phyloP scores from a whole-genome alignment of 2,888 invertebrate genomes.

The Zhengitettix transpicula region DNA sequence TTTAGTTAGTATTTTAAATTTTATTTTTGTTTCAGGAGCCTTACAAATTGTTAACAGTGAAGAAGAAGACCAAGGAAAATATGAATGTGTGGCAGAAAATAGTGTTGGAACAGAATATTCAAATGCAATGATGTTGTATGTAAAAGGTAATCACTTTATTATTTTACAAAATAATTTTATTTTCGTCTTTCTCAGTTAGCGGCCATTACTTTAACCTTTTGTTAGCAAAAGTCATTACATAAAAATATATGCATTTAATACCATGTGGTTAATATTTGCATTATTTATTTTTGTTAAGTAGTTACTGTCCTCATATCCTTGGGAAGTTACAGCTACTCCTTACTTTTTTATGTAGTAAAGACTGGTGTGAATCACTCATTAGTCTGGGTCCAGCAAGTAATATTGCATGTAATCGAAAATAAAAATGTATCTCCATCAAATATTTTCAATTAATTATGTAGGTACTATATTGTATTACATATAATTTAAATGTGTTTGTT shows the following conservation, averaged over 20 bases:
- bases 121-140: slow-evolving; percentile 74
- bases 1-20: too few species aligned
- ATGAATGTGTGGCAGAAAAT: slow-evolving; percentile 92
- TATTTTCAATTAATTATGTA: too few species aligned
- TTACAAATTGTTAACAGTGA: slow-evolving; percentile 81
- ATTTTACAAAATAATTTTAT: not conserved
- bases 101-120: slow-evolving; percentile 85
- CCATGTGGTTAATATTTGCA: not conserved
- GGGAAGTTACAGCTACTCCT: too few species aligned
- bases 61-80: slow-evolving; percentile 85
- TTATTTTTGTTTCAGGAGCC: slow-evolving; percentile 40
- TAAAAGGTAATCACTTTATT: slow-evolving; percentile 53
- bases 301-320: too few species aligned
- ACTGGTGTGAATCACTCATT: too few species aligned
- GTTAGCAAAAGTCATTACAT: not conserved
- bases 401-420: too few species aligned
- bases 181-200: not conserved
- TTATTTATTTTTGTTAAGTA: not conserved
- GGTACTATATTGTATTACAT: too few species aligned
- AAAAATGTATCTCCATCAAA: too few species aligned
- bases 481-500: slow-evolving; percentile 18
- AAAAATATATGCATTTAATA: not conserved
- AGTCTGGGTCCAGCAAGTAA: too few species aligned
- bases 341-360: too few species aligned
- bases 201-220: not conserved